Conservation (phyloP, 2,888 invertebrate species). For the Pristionchus japonicus region DNA sequence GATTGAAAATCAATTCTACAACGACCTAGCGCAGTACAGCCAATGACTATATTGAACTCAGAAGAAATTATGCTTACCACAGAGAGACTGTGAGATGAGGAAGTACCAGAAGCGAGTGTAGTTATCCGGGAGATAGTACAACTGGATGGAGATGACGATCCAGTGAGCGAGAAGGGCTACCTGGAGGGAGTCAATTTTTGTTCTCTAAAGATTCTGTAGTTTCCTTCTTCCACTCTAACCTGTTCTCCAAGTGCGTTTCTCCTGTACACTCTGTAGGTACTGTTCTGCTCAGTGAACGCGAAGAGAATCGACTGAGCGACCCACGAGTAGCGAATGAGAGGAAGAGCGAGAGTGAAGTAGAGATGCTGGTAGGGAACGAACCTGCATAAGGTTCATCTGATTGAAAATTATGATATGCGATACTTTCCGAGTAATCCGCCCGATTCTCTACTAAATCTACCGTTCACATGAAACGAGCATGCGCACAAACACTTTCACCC, state of each 20-base stretch:
- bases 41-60: no score
- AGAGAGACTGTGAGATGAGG: conserved; percentile 64
- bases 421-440: no score
- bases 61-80: no score
- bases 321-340: conserved; percentile 63
- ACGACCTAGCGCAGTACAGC: no score
- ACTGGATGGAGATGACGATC: conserved; percentile 69
- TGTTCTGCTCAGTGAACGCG: conserved; percentile 61
- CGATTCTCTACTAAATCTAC: no score
- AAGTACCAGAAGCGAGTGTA: conserved; percentile 66
- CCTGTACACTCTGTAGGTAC: conserved; percentile 59
- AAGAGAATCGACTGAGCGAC: conserved; percentile 68
- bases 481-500: neutral
- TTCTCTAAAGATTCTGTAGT: neutral
- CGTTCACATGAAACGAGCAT: neutral
- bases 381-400: no score
- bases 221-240: neutral
- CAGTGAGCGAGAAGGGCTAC: conserved; percentile 66
- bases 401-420: no score
- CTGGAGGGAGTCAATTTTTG: conserved; percentile 38
- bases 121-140: conserved; percentile 66
- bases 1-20: no score
- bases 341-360: conserved; percentile 72
- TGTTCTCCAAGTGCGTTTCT: conserved; percentile 53
- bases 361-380: conserved; percentile 73